phyloP scores from a whole-genome alignment of 2,888 invertebrate genomes.

The Lissocephala sabroskyi region DNA sequence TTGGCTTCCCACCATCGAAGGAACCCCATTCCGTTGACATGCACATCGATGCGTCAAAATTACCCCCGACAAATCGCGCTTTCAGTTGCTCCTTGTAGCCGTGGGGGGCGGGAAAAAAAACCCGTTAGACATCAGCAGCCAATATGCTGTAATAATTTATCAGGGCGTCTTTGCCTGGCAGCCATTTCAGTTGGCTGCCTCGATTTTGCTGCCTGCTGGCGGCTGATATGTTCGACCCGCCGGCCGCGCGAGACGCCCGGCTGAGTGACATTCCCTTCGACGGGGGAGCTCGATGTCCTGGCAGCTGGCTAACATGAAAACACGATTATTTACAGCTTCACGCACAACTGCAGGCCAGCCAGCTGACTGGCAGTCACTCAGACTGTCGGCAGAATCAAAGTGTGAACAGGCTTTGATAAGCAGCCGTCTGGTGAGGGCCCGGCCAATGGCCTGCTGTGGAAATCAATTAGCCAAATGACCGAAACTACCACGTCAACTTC shows the following conservation, averaged over 20 bases:
- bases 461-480: conserved; percentile 55
- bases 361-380: no score
- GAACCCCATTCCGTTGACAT: no score
- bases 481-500: no score
- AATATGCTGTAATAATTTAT: conserved; percentile 40
- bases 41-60: no score
- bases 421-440: neutral
- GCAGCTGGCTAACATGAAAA: conserved; percentile 40
- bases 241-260: neutral
- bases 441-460: no score
- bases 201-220: conserved; percentile 4
- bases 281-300: neutral
- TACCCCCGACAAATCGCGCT: no score
- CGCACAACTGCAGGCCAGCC: conserved; percentile 58
- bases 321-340: conserved; percentile 56
- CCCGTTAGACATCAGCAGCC: conserved; percentile 34
- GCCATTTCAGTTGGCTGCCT: neutral
- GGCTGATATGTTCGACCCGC: conserved; percentile 20
- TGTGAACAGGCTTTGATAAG: conserved; percentile 42
- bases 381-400: conserved; percentile 18
- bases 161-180: conserved; percentile 8
- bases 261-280: neutral
- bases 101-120: no score
- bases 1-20: no score
- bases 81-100: no score